Base-by-base conservation (phyloP, 2,797 vertebrate genomes). In the Bryconaethiops microstoma region DNA sequence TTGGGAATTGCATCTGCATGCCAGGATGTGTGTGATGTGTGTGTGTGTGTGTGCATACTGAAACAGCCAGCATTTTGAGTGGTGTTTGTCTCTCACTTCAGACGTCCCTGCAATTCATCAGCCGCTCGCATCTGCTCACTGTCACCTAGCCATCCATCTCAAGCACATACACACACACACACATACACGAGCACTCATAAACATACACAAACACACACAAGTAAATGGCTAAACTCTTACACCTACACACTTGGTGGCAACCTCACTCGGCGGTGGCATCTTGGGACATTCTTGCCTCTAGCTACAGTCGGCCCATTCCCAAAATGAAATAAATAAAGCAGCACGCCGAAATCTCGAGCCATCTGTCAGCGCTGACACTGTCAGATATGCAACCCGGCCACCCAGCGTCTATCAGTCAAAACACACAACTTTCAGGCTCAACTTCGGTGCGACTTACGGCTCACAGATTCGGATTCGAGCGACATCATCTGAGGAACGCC, bases 101-200 rank as follows among this genome's bases (percentile, higher is more conserved):
- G 87, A 92, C 90, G 89, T 88, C 19, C 69, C 84, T 87, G 88
- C 91, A 91, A 92, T 93, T 91, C 87, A 93, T 93, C 92, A 93
- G 86, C 84, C 85, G 80, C 83, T 84, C 88, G 88, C 91, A 92
- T 92, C 91, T 93, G 92, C 85, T 92, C 85, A 72, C 87, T 89
- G 89, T 93, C 93, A 90, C 81, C 79, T 80, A 76, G 85, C 88
- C 90, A 90, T 90, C 78, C 60, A 84, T 81, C 81, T 71, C 81
- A 77, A 71, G 45, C 78, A 59, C 63, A 77, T 67, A 82, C 59
- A 74, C 52, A 69, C 48, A 84, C 65, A 62, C 29, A 10, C 48
- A 72, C 19, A 71, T 9, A 67, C 10, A 50, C 45, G 52, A 12
- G 23, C n/a, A 29, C 29, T 10, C 9, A 59, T n/a, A 57, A 0